Conservation (phyloP, 1,140 invertebrate species). For the Drosophila bocqueti region DNA sequence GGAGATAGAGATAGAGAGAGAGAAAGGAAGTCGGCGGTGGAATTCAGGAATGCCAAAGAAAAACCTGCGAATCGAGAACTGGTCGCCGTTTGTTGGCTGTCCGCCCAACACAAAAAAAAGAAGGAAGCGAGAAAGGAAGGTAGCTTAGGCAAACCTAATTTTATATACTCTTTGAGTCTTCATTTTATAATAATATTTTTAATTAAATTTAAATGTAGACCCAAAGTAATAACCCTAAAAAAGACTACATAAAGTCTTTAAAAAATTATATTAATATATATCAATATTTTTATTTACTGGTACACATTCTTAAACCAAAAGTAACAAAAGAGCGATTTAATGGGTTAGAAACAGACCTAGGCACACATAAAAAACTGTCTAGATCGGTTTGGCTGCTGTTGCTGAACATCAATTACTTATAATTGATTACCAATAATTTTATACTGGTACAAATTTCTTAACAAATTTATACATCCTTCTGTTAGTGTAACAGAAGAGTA, state of each 20-base stretch:
- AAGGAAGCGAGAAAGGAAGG: constrained; percentile 6
- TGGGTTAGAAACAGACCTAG: not conserved
- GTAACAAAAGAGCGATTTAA: not conserved
- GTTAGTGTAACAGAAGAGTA: not conserved
- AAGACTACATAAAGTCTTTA: too few species aligned
- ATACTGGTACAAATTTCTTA: not conserved
- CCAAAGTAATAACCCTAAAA: not conserved
- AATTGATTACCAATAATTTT: not conserved
- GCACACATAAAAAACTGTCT: not conserved
- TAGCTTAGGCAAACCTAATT: not conserved
- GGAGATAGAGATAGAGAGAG: constrained; percentile 29
- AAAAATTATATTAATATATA: too few species aligned
- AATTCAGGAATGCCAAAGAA: constrained; percentile 68
- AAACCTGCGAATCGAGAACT: constrained; percentile 73
- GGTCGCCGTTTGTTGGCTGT: constrained; percentile 56
- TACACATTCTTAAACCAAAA: too few species aligned
- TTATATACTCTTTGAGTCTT: not conserved
- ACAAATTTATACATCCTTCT: not conserved
- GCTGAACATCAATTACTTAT: not conserved
- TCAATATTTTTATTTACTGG: not conserved
- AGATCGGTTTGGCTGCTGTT: not conserved
- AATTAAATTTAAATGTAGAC: too few species aligned
- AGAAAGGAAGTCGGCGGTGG: constrained; percentile 36
- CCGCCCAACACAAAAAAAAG: constrained; percentile 50
- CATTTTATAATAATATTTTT: too few species aligned